Evolutionary conservation across 2,888 invertebrate genomes (phyloP).

Genomic region (Argynnis bischoffii): DNA sequence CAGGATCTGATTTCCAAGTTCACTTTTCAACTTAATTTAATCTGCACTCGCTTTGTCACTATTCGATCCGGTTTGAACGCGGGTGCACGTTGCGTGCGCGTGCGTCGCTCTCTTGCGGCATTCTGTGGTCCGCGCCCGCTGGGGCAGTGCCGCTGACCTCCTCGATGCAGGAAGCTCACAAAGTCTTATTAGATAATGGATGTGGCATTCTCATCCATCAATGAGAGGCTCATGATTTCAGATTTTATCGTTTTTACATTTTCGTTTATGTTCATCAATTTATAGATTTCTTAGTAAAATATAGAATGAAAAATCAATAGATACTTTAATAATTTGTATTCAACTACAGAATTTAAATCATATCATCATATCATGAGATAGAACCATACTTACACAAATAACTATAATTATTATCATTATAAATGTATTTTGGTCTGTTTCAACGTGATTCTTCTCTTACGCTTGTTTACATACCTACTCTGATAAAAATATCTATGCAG

Average conservation of each 20-base stretch:
- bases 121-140: slow-evolving; percentile 41
- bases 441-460: not conserved
- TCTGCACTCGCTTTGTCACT: slow-evolving; percentile 53
- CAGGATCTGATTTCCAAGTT: slow-evolving; percentile 47
- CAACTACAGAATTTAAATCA: not conserved
- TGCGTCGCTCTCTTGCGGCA: slow-evolving; percentile 49
- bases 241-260: slow-evolving; percentile 19
- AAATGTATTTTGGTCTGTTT: no score
- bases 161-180: slow-evolving; percentile 58
- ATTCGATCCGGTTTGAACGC: slow-evolving; percentile 40
- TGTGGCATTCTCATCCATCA: slow-evolving; percentile 44
- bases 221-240: slow-evolving; percentile 15
- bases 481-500: slow-evolving; percentile 7
- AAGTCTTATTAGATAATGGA: slow-evolving; percentile 43
- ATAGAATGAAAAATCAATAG: not conserved
- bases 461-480: not conserved
- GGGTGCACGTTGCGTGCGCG: slow-evolving; percentile 52
- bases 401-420: no score
- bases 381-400: no score
- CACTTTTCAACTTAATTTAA: slow-evolving; percentile 54
- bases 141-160: slow-evolving; percentile 58
- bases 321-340: not conserved
- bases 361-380: not conserved
- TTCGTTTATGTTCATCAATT: slow-evolving; percentile 17
- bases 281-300: not conserved